Conservation (phyloP, 2,113 vertebrate species). For the Oriolus oriolus region DNA sequence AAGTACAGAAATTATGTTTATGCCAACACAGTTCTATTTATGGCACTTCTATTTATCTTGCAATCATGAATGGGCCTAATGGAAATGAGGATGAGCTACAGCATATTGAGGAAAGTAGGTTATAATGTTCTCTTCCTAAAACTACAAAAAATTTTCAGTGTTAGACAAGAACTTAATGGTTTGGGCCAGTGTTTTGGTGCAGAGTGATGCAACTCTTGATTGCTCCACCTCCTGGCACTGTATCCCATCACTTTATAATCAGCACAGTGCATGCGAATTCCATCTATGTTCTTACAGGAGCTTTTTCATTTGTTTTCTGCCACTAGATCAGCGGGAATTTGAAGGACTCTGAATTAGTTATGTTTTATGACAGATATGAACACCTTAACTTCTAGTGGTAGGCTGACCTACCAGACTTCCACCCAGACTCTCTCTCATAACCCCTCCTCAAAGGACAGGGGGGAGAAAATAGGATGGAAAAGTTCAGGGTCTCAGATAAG, state of each 20-base stretch:
- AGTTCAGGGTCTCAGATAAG: neutral
- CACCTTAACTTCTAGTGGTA: neutral
- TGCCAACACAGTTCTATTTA: constrained; percentile 33
- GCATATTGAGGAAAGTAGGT: constrained; percentile 7
- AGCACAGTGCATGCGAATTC: fast-evolving
- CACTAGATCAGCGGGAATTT: neutral
- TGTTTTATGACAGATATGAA: neutral
- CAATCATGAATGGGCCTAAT: neutral
- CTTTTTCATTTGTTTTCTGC: neutral
- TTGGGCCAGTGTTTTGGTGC: neutral
- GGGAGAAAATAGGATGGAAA: neutral
- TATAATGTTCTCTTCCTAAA: constrained; percentile 20
- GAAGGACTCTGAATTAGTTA: neutral
- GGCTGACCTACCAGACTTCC: neutral
- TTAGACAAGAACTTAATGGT: neutral
- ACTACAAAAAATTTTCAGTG: neutral
- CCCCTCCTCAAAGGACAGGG: neutral
- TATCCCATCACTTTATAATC: neutral
- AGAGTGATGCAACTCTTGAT: neutral
- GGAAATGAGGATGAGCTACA: constrained; percentile 16
- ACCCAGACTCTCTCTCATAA: neutral
- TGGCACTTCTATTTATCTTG: neutral
- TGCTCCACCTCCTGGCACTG: neutral
- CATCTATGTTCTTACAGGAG: neutral
- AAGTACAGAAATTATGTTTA: constrained; percentile 33